Base-by-base conservation (phyloP, 2,797 vertebrate species). In the Epinephelus awoara region DNA sequence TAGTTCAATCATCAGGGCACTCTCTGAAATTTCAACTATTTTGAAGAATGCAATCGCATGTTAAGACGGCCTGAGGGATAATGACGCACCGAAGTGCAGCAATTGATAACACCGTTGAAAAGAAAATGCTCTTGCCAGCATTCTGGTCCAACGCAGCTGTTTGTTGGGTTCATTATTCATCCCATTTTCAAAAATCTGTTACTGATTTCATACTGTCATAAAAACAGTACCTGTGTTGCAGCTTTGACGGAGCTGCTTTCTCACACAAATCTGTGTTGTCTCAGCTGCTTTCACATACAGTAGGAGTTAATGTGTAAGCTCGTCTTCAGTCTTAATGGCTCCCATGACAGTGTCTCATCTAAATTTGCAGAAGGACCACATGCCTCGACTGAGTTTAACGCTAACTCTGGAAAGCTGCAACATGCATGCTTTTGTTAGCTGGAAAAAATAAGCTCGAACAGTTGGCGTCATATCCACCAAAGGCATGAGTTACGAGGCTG, bases 401-500 rank as follows among this genome's bases (percentile, higher is more conserved):
- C 44, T 57, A 40, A 72, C 9, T 58, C n/a, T 23, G 25, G 5
- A 63, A 64, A 64, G 44, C 15, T 51, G 5, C 44, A 56, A 19
- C 23, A 0, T 56, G 17, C 15, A n/a, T 34, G 1, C 23, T n/a
- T 46, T 75, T 34, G 7, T 57, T 23, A 64, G 47, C 42, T 50
- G 13, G 18, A 40, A 17, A 55, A 47, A 67, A 27, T 12, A 11
- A 34, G 34, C 34, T 23, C 0, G 17, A 65, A 65, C 50, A 50
- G 17, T 51, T 27, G 40, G 38, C 0, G 1, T 27, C 42, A 29
- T 34, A 38, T 49, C 50, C 27, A 52, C 17, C n/a, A 19, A 13
- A 23, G 38, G 2, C 4, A 13, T 4, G 42, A 81, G 15, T 62
- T 64, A 78, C 23, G 50, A 74, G 12, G 46, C 57, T 54, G 54